A percentile compares a stretch with the other conserved stretches of the same genome.
These are phyloP conservation scores for Atherix ibis DNA, from an alignment of 2,888 invertebrate genomes.

Conservation along the genomic window DNA sequence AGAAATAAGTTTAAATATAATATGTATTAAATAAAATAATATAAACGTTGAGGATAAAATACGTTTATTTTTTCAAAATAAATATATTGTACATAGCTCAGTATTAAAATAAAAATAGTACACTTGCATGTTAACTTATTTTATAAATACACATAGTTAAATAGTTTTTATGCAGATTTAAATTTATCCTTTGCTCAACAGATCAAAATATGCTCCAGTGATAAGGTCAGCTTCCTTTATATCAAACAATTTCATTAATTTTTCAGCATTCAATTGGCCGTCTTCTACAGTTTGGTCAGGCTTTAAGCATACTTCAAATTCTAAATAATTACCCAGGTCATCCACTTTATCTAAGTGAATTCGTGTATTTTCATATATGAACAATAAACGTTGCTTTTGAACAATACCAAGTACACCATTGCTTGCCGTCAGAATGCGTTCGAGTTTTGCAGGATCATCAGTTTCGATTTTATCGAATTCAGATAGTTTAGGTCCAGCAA, in stretches of 20 bases:
- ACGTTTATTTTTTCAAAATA: too few relatives aligned
- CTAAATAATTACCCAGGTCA: conserved; percentile 45
- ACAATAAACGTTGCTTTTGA: conserved; percentile 58
- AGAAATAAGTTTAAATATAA: too few relatives aligned
- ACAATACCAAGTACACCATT: conserved; percentile 60
- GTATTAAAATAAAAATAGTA: too few relatives aligned
- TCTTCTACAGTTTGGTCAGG: conserved; percentile 38
- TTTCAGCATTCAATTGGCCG: conserved; percentile 39
- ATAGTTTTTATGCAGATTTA: too few relatives aligned
- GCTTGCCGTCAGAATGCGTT: conserved; percentile 35
- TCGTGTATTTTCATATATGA: conserved; percentile 61
- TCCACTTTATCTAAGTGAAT: conserved; percentile 79
- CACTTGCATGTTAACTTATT: too few relatives aligned
- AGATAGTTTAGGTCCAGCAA: conserved; percentile 63
- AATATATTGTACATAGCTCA: too few relatives aligned
- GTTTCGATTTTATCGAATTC: conserved; percentile 47
- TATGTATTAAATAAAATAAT: too few relatives aligned
- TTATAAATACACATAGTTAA: too few relatives aligned
- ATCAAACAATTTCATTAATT: conserved; percentile 36
- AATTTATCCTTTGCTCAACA: too few relatives aligned
- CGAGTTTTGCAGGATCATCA: conserved; percentile 38
- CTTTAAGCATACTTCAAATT: conserved; percentile 44
- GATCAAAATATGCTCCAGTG: conserved; percentile 42
- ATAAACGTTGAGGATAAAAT: too few relatives aligned
- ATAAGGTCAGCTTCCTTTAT: conserved; percentile 36